phyloP scores from a whole-genome alignment of 2,113 vertebrate species.

The Gadus macrocephalus region DNA sequence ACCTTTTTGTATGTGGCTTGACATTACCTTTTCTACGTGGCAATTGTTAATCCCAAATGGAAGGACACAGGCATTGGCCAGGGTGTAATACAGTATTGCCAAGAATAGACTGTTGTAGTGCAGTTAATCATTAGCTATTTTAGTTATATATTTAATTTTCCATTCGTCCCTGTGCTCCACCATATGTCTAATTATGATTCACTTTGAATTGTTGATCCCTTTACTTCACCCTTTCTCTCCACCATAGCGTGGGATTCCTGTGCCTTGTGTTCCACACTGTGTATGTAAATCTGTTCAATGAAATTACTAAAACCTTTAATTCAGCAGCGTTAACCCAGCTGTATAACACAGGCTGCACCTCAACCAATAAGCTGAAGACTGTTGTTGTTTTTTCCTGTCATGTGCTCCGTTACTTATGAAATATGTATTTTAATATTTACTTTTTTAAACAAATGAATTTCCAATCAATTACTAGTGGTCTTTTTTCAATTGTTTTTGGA shows the following conservation, averaged over 20 bases:
- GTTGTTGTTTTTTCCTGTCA: background rate
- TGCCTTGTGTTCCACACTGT: constrained; percentile 42
- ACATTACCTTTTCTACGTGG: constrained; percentile 4
- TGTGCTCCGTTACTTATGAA: background rate
- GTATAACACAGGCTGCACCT: background rate
- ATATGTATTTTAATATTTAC: too few species aligned
- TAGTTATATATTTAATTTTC: too few species aligned
- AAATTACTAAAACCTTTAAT: background rate
- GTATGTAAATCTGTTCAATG: background rate
- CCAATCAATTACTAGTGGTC: too few species aligned
- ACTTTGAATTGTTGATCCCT: too few species aligned
- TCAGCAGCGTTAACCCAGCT: too few species aligned
- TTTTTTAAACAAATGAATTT: too few species aligned
- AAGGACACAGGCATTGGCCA: constrained; percentile 22
- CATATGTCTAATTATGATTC: too few species aligned
- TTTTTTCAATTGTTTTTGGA: too few species aligned
- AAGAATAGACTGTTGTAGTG: constrained; percentile 38
- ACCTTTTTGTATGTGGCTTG: too few species aligned
- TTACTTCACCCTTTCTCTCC: background rate
- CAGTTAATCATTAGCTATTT: background rate
- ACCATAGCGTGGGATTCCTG: constrained; percentile 15
- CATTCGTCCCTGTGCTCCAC: too few species aligned
- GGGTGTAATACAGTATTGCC: constrained; percentile 35
- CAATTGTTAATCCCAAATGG: constrained; percentile 34
- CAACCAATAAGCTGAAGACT: background rate